Conservation (phyloP, 2,888 invertebrate species). For the Andrena haemorrhoa region DNA sequence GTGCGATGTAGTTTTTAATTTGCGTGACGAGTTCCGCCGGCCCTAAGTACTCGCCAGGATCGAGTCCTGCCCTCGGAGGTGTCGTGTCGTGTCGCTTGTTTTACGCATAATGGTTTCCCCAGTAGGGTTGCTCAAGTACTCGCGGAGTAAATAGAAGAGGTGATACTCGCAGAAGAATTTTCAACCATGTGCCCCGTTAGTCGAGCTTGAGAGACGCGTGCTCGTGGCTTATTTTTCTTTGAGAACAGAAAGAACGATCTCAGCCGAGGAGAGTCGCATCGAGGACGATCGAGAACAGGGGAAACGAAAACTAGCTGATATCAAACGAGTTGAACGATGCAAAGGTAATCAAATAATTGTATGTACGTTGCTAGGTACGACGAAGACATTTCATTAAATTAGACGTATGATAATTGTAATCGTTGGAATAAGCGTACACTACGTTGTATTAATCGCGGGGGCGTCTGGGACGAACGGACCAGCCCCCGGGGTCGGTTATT, state of each 20-base stretch:
- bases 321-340: constrained; percentile 55
- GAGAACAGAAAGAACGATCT: constrained; percentile 19
- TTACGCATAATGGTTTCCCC: constrained; percentile 33
- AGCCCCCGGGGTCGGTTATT: constrained; percentile 43
- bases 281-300: constrained; percentile 37
- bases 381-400: constrained; percentile 65
- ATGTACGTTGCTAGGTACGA: constrained; percentile 59
- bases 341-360: constrained; percentile 61
- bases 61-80: constrained; percentile 19
- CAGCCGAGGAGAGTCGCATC: not conserved
- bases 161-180: not conserved
- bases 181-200: not conserved
- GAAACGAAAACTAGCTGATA: constrained; percentile 61
- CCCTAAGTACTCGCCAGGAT: constrained; percentile 12
- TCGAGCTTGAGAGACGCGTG: constrained; percentile 20
- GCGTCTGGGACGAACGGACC: constrained; percentile 26
- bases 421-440: constrained; percentile 68
- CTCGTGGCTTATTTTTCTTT: constrained; percentile 21
- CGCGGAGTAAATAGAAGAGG: no score
- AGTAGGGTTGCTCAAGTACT: constrained; percentile 45
- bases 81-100: constrained; percentile 13
- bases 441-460: constrained; percentile 59
- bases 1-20: no score
- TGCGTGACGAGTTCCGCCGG: no score
- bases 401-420: constrained; percentile 67